These are phyloP conservation scores for Rotaria macrura DNA, from an alignment of 2,888 invertebrate genomes.

Conservation along the genomic window DNA sequence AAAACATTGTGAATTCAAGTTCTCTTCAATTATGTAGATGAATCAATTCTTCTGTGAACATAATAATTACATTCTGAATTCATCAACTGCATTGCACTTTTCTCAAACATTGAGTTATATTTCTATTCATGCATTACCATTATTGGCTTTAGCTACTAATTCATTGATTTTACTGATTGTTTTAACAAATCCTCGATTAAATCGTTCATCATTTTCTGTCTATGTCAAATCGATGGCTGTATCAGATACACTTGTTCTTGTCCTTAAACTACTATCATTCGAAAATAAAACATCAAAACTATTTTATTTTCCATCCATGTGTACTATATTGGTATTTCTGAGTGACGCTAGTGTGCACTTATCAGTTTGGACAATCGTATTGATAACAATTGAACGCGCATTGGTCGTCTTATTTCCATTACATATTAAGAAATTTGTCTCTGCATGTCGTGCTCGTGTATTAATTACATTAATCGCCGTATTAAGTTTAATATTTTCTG, in stretches of 20 bases:
- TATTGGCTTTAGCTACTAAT: neutral
- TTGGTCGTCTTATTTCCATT: neutral
- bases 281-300: neutral
- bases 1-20: neutral
- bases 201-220: conserved; percentile 19
- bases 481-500: neutral
- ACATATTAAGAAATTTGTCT: conserved; percentile 13
- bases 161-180: neutral
- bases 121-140: neutral
- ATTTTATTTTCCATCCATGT: neutral
- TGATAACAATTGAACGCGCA: conserved; percentile 8
- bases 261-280: neutral
- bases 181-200: neutral
- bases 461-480: neutral
- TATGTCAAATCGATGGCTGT: neutral
- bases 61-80: neutral
- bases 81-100: neutral
- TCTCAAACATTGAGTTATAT: neutral
- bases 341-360: neutral
- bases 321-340: neutral
- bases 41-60: neutral
- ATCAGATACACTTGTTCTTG: conserved; percentile 4
- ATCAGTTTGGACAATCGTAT: neutral
- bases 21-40: neutral
- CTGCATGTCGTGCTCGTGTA: neutral